These are phyloP conservation scores for Gadus chalcogrammus DNA, from an alignment of 2,113 vertebrate genomes.

Conservation along the genomic window DNA sequence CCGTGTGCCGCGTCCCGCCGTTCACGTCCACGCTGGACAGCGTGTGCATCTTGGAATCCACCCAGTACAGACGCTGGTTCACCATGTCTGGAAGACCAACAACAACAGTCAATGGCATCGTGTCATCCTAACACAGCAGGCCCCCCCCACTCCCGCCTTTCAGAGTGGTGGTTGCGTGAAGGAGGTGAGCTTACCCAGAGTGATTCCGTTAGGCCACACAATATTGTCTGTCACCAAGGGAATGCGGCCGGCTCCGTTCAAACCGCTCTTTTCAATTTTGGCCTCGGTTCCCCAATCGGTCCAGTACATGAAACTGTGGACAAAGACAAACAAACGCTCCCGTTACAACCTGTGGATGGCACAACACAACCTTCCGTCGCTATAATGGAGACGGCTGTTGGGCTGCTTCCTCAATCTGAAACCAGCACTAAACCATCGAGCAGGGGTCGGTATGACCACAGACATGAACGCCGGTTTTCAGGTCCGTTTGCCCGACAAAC, in stretches of 20 bases:
- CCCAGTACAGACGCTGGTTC: slow-evolving; percentile 85
- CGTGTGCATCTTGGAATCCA: slow-evolving; percentile 84
- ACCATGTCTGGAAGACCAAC: slow-evolving; percentile 70
- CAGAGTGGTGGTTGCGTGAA: not conserved
- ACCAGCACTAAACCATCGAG: not conserved
- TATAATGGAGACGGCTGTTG: no score
- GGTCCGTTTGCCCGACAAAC: no score
- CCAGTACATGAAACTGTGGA: slow-evolving; percentile 88
- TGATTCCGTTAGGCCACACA: slow-evolving; percentile 86
- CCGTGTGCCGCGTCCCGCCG: slow-evolving; percentile 67
- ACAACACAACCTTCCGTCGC: no score
- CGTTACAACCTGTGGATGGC: no score
- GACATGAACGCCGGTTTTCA: no score
- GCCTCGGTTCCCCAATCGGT: slow-evolving; percentile 83
- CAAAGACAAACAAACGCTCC: not conserved
- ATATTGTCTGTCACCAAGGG: slow-evolving; percentile 78
- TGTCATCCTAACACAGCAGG: no score
- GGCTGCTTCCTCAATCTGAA: not conserved
- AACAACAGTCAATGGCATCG: not conserved
- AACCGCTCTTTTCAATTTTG: slow-evolving; percentile 82
- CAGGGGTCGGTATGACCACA: no score
- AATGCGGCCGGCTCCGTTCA: slow-evolving; percentile 78
- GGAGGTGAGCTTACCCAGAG: slow-evolving; percentile 72
- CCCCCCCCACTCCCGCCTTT: not conserved
- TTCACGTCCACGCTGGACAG: slow-evolving; percentile 81